Percentiles rank a stretch among this genome's conserved stretches.
phyloP scores from a whole-genome alignment of 2,888 invertebrate genomes.

The Crematogaster levior region DNA sequence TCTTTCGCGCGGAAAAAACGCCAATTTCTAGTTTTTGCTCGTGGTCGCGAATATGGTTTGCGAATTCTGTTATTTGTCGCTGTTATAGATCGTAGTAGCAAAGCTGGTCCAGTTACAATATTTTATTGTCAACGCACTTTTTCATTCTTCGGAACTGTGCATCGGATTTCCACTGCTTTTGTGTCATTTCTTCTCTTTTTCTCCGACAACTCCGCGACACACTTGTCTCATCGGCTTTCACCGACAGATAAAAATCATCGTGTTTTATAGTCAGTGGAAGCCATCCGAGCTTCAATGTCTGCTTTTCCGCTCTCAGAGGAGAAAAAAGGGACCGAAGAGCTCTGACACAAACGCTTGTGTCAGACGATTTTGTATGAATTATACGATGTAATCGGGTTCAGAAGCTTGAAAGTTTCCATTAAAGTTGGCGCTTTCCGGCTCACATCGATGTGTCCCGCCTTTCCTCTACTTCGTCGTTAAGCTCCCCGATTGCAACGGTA shows the following conservation, averaged over 20 bases:
- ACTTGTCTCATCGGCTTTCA: constrained; percentile 42
- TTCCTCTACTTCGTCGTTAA: neutral
- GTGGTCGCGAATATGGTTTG: neutral
- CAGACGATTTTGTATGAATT: constrained; percentile 7
- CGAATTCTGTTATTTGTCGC: constrained; percentile 3
- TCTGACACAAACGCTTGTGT: neutral
- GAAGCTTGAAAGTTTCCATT: neutral
- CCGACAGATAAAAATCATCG: constrained; percentile 33
- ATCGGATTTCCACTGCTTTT: neutral
- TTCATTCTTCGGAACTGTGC: neutral
- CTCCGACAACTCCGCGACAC: constrained; percentile 13
- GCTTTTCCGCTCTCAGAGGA: constrained; percentile 23
- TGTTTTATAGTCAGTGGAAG: constrained; percentile 10
- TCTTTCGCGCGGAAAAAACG: neutral
- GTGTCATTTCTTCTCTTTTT: constrained; percentile 1
- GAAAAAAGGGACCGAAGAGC: neutral
- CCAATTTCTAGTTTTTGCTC: neutral
- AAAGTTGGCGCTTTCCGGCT: constrained; percentile 9
- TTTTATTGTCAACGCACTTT: constrained; percentile 22
- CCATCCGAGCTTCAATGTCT: neutral
- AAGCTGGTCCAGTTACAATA: too few relatives aligned
- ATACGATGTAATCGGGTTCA: constrained; percentile 16
- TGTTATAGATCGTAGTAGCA: neutral
- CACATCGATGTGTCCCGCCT: neutral
- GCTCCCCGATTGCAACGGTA: constrained; percentile 46